Evolutionary conservation across 2,797 vertebrate species (phyloP).

Genomic region (Hirundo rustica): DNA sequence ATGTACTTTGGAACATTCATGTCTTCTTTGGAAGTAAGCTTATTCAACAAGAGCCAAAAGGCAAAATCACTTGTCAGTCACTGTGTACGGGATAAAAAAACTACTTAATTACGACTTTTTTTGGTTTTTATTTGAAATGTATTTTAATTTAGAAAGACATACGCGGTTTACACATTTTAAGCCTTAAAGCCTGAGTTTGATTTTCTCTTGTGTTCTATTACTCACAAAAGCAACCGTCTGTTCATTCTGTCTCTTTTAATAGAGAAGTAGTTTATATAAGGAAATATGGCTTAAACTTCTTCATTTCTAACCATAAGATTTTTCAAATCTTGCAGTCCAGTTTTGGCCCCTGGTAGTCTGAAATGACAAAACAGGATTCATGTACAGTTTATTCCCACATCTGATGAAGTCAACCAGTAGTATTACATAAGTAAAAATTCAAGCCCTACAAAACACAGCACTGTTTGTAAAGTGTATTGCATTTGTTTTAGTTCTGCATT

Average conservation of each 20-base stretch:
- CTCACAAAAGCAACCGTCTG: neutral
- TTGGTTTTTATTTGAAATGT: neutral
- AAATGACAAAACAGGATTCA: neutral
- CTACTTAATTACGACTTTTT: neutral
- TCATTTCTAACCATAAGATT: neutral
- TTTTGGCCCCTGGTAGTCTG: neutral
- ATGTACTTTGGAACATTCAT: neutral
- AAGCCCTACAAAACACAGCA: neutral
- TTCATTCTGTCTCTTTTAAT: neutral
- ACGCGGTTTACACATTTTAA: neutral
- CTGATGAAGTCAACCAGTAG: neutral
- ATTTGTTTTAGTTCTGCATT: neutral
- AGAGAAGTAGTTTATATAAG: neutral
- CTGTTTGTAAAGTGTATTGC: neutral
- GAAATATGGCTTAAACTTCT: neutral
- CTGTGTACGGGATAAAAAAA: accelerated
- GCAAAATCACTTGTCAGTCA: neutral
- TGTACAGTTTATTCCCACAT: neutral
- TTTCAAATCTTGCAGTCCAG: neutral
- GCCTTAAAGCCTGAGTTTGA: neutral
- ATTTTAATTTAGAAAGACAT: neutral
- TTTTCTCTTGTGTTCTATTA: neutral
- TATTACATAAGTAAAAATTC: neutral
- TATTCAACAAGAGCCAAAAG: neutral
- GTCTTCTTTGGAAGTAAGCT: neutral